Evolutionary conservation across 2,888 invertebrate species (phyloP).

Genomic region (Apantesis nais): DNA sequence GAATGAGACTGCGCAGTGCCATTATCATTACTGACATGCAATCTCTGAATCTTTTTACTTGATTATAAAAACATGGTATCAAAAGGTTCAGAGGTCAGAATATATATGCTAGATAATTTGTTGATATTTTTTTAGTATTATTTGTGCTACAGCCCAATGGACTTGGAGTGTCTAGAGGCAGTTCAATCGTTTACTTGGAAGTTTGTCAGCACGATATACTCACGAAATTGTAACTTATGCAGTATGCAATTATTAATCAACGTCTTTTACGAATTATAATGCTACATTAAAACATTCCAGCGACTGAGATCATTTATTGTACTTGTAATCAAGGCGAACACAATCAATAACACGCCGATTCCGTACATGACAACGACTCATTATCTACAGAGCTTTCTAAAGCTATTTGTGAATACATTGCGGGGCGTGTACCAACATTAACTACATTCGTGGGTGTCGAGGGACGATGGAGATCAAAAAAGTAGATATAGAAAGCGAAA

Average conservation of each 20-base stretch:
- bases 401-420: conserved; percentile 22
- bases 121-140: neutral
- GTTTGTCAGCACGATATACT: neutral
- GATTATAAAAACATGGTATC: neutral
- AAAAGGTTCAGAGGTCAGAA: neutral
- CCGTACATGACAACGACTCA: conserved; percentile 34
- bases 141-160: neutral
- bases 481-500: conserved; percentile 56
- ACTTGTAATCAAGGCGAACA: conserved; percentile 22
- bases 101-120: neutral
- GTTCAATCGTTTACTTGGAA: neutral
- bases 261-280: conserved; percentile 3
- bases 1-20: conserved; percentile 2
- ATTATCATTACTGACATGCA: neutral
- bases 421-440: conserved; percentile 11
- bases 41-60: neutral
- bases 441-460: neutral
- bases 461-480: conserved; percentile 9
- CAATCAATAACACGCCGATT: conserved; percentile 35
- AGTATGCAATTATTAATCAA: neutral
- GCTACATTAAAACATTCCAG: conserved; percentile 16
- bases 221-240: conserved; percentile 1
- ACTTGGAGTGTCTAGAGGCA: neutral
- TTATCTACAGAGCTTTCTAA: conserved; percentile 46
- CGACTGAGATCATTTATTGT: conserved; percentile 20